Evolutionary conservation across 2,888 invertebrate genomes (phyloP).

Genomic region (Seira sanloemensis): DNA sequence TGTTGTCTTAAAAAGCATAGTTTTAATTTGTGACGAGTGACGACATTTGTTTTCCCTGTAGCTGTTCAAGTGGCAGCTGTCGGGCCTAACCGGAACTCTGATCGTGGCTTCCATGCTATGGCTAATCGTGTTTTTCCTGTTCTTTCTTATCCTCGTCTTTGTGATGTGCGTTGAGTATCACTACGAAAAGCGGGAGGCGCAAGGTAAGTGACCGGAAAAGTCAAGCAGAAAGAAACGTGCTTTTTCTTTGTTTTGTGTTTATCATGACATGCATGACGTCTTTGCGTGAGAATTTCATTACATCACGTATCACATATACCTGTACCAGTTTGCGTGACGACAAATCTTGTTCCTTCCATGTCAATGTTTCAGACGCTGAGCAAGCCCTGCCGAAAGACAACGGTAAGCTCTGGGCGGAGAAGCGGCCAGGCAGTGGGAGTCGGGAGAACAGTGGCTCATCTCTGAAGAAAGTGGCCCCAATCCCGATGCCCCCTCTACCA

Average conservation of each 20-base stretch:
- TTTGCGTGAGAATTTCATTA: neutral
- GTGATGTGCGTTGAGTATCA: conserved; percentile 50
- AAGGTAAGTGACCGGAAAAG: conserved; percentile 39
- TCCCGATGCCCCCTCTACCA: conserved; percentile 48
- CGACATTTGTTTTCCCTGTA: conserved; percentile 10
- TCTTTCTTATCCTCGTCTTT: conserved; percentile 46
- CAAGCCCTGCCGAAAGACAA: conserved; percentile 41
- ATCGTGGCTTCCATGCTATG: conserved; percentile 52
- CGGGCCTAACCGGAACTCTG: conserved; percentile 52
- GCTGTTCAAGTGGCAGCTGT: conserved; percentile 59
- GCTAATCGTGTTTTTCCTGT: conserved; percentile 34
- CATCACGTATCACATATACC: too few relatives aligned
- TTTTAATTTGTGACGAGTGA: too few relatives aligned
- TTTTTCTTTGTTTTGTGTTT: neutral
- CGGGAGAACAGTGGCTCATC: conserved; percentile 27
- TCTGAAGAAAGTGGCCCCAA: conserved; percentile 35
- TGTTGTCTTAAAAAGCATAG: neutral
- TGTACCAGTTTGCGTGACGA: too few relatives aligned
- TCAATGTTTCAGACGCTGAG: conserved; percentile 29
- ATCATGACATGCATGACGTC: neutral
- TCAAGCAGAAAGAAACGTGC: neutral
- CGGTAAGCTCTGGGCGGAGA: conserved; percentile 46
- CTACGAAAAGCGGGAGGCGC: conserved; percentile 39
- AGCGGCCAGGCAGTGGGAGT: conserved; percentile 28
- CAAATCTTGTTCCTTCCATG: too few relatives aligned